phyloP scores from a whole-genome alignment of 2,888 invertebrate species.

The Eretmocerus hayati region DNA sequence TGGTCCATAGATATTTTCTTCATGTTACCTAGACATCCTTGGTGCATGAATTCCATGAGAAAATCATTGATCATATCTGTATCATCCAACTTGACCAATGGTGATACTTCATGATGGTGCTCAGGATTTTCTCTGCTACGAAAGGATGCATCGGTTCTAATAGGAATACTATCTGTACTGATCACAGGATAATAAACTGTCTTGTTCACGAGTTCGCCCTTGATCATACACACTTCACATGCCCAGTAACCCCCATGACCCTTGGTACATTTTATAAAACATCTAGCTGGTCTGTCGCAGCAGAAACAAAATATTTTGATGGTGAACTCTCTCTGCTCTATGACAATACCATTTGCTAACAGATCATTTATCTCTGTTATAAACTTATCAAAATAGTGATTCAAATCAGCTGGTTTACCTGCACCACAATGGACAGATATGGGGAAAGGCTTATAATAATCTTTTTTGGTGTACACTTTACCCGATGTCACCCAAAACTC shows the following conservation, averaged over 20 bases:
- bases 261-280: constrained; percentile 16
- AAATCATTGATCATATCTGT: too few relatives aligned
- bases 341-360: constrained; percentile 8
- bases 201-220: too few relatives aligned
- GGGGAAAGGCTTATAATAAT: constrained; percentile 22
- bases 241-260: constrained; percentile 16
- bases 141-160: too few relatives aligned
- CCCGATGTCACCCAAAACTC: constrained; percentile 24
- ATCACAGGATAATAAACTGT: too few relatives aligned
- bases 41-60: too few relatives aligned
- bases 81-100: too few relatives aligned
- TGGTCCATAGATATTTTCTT: too few relatives aligned
- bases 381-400: not conserved
- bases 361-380: not conserved
- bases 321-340: constrained; percentile 1
- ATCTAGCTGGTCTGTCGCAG: constrained; percentile 14
- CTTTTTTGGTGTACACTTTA: constrained; percentile 14
- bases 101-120: too few relatives aligned
- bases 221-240: too few relatives aligned
- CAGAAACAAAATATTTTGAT: constrained; percentile 10
- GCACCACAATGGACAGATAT: not conserved
- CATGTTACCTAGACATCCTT: too few relatives aligned
- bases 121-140: too few relatives aligned
- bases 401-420: not conserved
- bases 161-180: too few relatives aligned